Conservation (phyloP, 2,113 vertebrate species). For the Mesoclemmys tuberculata region DNA sequence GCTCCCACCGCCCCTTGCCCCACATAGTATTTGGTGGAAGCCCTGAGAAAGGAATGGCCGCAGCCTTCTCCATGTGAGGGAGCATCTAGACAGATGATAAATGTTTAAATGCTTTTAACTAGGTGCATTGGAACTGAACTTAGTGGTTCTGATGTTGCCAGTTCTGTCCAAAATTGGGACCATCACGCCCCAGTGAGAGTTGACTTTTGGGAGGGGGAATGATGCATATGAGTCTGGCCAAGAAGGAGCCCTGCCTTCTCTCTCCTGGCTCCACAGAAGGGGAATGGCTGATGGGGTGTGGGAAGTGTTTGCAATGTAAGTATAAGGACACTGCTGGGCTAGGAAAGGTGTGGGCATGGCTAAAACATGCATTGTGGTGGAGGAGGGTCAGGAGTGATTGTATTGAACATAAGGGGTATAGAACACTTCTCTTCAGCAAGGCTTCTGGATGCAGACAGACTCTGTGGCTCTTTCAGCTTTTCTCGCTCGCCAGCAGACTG, state of each 20-base stretch:
- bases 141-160: not conserved
- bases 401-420: not conserved
- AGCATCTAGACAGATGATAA: not conserved
- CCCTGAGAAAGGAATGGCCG: not conserved
- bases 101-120: too few species aligned
- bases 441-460: not conserved
- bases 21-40: not conserved
- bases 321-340: not conserved
- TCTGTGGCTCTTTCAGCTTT: not conserved
- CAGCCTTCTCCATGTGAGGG: not conserved
- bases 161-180: not conserved
- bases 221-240: not conserved
- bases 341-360: not conserved
- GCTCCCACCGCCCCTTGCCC: not conserved
- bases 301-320: not conserved
- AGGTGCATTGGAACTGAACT: not conserved
- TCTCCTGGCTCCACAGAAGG: not conserved
- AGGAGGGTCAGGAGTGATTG: not conserved
- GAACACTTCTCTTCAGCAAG: not conserved
- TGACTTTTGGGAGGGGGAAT: not conserved
- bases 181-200: not conserved
- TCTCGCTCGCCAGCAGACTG: not conserved
- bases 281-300: not conserved
- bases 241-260: not conserved
- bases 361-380: not conserved